A percentile compares a stretch with the other conserved stretches of the same genome.
Conservation (phyloP, 2,113 vertebrate genomes). For the Poecile atricapillus region DNA sequence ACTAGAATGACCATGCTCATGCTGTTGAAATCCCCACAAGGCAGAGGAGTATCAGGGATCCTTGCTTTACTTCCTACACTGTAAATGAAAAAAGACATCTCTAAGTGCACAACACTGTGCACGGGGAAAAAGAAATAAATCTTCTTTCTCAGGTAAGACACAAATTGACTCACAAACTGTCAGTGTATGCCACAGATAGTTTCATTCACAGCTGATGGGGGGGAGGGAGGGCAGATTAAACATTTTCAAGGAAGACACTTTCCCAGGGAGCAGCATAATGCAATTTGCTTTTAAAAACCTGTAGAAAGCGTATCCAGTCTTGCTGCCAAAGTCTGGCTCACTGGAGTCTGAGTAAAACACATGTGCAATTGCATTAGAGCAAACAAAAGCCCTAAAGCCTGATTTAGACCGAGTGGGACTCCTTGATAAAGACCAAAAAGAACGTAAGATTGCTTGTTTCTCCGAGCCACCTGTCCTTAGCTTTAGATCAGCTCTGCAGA, state of each 20-base stretch:
- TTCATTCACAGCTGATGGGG: background rate
- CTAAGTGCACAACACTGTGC: background rate
- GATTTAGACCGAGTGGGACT: slow-evolving; percentile 49
- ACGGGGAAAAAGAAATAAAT: background rate
- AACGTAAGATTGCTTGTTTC: slow-evolving; percentile 55
- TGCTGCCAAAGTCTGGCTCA: slow-evolving; percentile 47
- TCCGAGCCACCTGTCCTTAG: slow-evolving; percentile 63
- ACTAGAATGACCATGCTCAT: background rate
- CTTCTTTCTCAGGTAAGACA: background rate
- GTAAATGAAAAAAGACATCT: background rate
- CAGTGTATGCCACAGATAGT: background rate
- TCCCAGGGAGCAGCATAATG: slow-evolving; percentile 62
- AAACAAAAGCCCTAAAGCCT: slow-evolving; percentile 63
- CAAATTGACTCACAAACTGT: background rate
- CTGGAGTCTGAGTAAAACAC: slow-evolving; percentile 45
- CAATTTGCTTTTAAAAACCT: slow-evolving; percentile 50
- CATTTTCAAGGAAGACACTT: slow-evolving; percentile 67
- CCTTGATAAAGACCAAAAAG: slow-evolving; percentile 57
- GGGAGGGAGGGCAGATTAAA: slow-evolving; percentile 50
- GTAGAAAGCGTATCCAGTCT: slow-evolving; percentile 49
- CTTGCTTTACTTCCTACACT: background rate
- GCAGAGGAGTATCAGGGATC: background rate
- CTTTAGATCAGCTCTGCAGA: slow-evolving; percentile 24
- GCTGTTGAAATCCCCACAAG: background rate
- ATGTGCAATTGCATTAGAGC: slow-evolving; percentile 66